Evolutionary conservation across 2,888 invertebrate species (phyloP).

Genomic region (Protonemura montana): DNA sequence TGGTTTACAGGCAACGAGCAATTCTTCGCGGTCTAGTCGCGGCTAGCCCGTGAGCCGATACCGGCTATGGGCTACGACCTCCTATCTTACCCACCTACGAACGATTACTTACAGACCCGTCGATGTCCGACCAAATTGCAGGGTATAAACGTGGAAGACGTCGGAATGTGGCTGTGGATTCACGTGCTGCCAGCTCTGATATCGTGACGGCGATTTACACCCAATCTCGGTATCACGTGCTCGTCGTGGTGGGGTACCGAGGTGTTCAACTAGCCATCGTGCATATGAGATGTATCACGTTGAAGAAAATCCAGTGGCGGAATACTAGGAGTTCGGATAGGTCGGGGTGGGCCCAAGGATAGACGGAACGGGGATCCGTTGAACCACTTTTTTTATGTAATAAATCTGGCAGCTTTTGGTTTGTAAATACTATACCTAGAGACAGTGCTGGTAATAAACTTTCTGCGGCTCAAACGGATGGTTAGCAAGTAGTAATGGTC

Average conservation of each 20-base stretch:
- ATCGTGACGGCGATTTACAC: background rate
- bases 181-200: background rate
- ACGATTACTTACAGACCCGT: background rate
- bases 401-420: too few relatives aligned
- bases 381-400: too few relatives aligned
- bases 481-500: too few relatives aligned
- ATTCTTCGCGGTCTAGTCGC: background rate
- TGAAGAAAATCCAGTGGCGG: too few relatives aligned
- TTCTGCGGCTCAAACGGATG: too few relatives aligned
- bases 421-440: too few relatives aligned
- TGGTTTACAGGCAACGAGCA: background rate
- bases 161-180: background rate
- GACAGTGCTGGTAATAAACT: too few relatives aligned
- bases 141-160: background rate
- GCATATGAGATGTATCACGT: background rate
- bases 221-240: background rate
- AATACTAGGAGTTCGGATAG: too few relatives aligned
- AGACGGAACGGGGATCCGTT: too few relatives aligned
- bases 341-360: too few relatives aligned
- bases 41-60: background rate
- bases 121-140: background rate
- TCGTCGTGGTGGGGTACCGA: too few relatives aligned
- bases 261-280: background rate
- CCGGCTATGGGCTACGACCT: background rate
- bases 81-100: background rate